These are phyloP conservation scores for Schizopygopsis malacanthus DNA, from an alignment of 2,797 vertebrate genomes.

Conservation along the genomic window DNA sequence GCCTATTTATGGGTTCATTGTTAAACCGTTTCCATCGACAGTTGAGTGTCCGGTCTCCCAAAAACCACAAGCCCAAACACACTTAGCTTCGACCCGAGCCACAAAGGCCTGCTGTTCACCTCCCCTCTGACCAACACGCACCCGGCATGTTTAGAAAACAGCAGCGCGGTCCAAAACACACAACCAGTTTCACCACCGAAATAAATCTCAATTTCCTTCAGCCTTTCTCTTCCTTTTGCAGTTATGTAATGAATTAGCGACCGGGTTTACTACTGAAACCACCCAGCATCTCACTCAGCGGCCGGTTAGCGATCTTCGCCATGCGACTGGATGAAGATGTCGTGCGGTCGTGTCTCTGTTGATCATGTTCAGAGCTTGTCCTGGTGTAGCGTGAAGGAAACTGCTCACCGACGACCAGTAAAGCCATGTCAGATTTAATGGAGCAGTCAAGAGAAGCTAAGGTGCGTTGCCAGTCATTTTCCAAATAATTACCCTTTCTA, in stretches of 20 bases:
- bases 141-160: constrained; percentile 76
- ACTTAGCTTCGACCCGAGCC: constrained; percentile 70
- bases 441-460: constrained; percentile 70
- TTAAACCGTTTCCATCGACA: constrained; percentile 44
- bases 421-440: constrained; percentile 71
- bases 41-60: constrained; percentile 49
- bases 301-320: constrained; percentile 32
- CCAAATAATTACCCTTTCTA: constrained; percentile 72
- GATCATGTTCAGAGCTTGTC: constrained; percentile 3
- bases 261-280: constrained; percentile 58
- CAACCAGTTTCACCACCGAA: constrained; percentile 71
- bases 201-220: constrained; percentile 77
- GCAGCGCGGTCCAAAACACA: constrained; percentile 74
- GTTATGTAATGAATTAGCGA: constrained; percentile 71
- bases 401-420: constrained; percentile 49
- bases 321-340: constrained; percentile 14
- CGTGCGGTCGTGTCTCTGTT: not conserved
- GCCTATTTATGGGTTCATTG: constrained; percentile 47
- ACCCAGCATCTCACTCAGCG: constrained; percentile 42
- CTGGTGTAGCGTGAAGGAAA: not conserved
- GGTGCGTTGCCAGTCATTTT: constrained; percentile 70
- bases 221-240: constrained; percentile 69
- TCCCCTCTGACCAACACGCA: constrained; percentile 72
- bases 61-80: constrained; percentile 77
- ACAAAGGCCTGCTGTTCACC: constrained; percentile 75